These are phyloP conservation scores for Tetropium fuscum DNA, from an alignment of 2,888 invertebrate genomes.

Conservation along the genomic window DNA sequence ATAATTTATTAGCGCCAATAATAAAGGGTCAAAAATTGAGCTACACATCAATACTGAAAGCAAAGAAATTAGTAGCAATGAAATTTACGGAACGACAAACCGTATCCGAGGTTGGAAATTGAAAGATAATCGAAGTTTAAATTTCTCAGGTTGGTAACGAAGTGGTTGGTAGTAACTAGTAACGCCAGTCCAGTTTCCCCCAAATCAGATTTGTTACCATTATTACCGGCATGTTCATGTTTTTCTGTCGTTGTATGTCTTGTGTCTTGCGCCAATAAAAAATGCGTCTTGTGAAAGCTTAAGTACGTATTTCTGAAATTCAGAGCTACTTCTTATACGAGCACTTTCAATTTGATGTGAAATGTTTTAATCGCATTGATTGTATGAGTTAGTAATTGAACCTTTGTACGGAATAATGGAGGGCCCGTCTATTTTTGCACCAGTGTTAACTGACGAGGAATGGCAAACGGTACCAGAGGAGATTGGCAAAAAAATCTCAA, in stretches of 20 bases:
- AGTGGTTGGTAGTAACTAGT: too few relatives aligned
- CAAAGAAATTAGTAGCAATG: too few relatives aligned
- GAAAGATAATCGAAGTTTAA: too few relatives aligned
- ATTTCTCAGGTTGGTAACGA: too few relatives aligned
- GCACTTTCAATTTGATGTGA: conserved; percentile 12
- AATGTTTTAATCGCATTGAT: conserved; percentile 15
- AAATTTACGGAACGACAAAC: too few relatives aligned
- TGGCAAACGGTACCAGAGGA: conserved; percentile 69
- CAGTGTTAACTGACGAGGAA: conserved; percentile 69
- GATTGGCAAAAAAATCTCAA: conserved; percentile 73
- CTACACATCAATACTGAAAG: too few relatives aligned
- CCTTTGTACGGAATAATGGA: conserved; percentile 51
- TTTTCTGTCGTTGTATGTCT: conserved; percentile 7
- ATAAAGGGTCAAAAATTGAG: too few relatives aligned
- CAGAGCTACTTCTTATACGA: too few relatives aligned
- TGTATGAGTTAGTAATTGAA: neutral
- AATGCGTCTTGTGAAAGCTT: neutral
- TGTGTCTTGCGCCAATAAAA: neutral
- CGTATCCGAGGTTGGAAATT: too few relatives aligned
- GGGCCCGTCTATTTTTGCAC: conserved; percentile 54
- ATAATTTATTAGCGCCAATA: too few relatives aligned
- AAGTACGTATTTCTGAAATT: too few relatives aligned
- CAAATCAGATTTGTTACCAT: conserved; percentile 5
- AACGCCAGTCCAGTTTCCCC: too few relatives aligned
- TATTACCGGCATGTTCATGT: conserved; percentile 31